Conservation (phyloP, 1,140 invertebrate genomes). For the Aporrectodea caliginosa region DNA sequence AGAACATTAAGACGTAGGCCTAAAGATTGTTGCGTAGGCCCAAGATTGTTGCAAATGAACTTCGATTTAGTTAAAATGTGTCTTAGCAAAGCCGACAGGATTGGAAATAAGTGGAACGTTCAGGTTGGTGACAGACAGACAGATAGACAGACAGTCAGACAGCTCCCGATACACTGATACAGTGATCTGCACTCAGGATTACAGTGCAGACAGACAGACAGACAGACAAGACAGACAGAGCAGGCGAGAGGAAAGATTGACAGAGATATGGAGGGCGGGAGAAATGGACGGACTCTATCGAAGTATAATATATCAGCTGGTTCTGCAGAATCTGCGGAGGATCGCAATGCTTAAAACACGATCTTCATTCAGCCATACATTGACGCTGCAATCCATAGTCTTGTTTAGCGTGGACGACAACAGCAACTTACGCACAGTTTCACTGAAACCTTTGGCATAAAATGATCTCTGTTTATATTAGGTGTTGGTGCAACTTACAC, state of each 20-base stretch:
- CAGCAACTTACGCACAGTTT: not conserved
- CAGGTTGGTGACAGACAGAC: slow-evolving; percentile 27
- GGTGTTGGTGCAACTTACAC: slow-evolving; percentile 27
- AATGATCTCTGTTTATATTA: not conserved
- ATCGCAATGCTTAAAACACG: not conserved
- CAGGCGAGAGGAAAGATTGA: no score
- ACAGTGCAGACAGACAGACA: slow-evolving; percentile 15
- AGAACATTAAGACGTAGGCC: no score
- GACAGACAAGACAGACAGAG: no score
- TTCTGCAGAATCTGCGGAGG: no score
- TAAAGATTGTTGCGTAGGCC: no score
- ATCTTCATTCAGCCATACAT: not conserved
- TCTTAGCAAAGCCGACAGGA: no score
- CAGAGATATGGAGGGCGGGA: no score
- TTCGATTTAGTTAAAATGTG: no score
- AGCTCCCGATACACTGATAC: slow-evolving; percentile 27
- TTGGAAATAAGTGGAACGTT: slow-evolving; percentile 34
- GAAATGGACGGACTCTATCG: no score
- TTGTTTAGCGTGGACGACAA: not conserved
- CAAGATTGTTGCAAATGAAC: no score
- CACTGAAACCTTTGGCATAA: not conserved
- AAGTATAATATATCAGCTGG: no score
- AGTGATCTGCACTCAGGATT: slow-evolving; percentile 34
- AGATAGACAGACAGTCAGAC: slow-evolving; percentile 31
- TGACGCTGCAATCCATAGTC: not conserved